Evolutionary conservation across 2,113 vertebrate species (phyloP), one percentile per base, ranked within the genome.

Genomic region (Pungitius pungitius): DNA sequence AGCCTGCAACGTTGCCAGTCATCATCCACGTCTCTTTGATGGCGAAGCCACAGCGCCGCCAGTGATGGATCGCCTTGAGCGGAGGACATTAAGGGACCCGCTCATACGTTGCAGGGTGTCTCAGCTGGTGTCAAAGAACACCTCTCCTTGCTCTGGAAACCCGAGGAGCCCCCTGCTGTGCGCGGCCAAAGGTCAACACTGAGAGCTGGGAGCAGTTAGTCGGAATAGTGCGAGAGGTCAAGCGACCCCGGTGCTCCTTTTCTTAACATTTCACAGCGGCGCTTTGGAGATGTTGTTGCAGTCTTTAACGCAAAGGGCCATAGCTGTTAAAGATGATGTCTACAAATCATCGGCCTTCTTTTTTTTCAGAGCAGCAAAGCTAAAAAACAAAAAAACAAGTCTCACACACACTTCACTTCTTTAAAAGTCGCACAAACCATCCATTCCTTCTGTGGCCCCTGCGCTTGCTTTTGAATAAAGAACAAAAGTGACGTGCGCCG

Each of bases 51-150:
- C 5, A 6, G 24, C 12, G 8, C 7, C 4, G 1, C 14, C 27
- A 9, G 27, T 39, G 30, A 66, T 11, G 62, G 49, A 22, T 20
- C 15, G 39, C 59, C 14, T 62, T 63, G 9, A 20, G 20, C n/a
- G 58, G 14, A 52, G 61, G 2, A 39, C 40, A 61, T 51, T 51
- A 51, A 51, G 47, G 67, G 26, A 49, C 71, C 52, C 43, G 20
- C 45, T 1, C 26, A 12, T 39, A 39, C 27, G 11, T 17, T 5
- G 35, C 42, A 71, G n/a, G 18, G 14, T 65, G 55, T 69, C 78
- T 52, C 61, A 69, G 81, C 86, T 66, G 73, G 86, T 82, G 78
- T 85, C 75, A 82, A 84, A 88, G 84, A 81, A 75, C 65, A 82
- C 61, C 73, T 69, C 49, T 30, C 22, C 74, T 76, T 69, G 71